Conservation (phyloP, 2,797 vertebrate species). For the Euphonia xanthogaster region DNA sequence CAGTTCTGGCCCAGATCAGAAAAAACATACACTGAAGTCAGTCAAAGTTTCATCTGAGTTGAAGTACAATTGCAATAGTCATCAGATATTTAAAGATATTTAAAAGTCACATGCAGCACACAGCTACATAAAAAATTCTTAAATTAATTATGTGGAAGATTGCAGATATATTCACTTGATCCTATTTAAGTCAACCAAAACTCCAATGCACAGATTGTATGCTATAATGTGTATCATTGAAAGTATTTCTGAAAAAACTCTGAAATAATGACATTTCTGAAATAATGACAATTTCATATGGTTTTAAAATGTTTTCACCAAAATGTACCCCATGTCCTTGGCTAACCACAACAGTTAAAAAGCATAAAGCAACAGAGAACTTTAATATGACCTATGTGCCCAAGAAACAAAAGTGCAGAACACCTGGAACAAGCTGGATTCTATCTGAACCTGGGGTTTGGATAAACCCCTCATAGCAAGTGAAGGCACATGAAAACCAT, state of each 20-base stretch:
- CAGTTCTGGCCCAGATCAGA: not conserved
- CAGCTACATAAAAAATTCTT: not conserved
- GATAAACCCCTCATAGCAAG: not conserved
- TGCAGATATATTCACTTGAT: not conserved
- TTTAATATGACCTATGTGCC: not conserved
- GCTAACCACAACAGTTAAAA: not conserved
- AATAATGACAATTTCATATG: not conserved
- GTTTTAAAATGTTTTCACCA: not conserved
- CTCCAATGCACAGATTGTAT: not conserved
- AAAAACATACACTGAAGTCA: not conserved
- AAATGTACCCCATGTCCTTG: not conserved
- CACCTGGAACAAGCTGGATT: not conserved
- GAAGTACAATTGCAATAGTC: accelerated
- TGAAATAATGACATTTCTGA: not conserved
- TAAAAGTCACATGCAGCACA: not conserved
- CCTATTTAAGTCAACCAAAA: not conserved
- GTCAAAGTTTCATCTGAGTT: not conserved
- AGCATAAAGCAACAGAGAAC: not conserved
- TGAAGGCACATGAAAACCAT: not conserved
- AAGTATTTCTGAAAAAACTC: not conserved
- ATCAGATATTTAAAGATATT: not conserved
- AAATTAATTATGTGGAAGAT: not conserved
- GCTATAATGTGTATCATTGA: not conserved
- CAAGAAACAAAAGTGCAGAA: not conserved
- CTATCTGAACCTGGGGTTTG: not conserved